These are phyloP conservation scores for Malacoctenus gilli DNA, from an alignment of 2,797 vertebrate species.

Conservation along the genomic window DNA sequence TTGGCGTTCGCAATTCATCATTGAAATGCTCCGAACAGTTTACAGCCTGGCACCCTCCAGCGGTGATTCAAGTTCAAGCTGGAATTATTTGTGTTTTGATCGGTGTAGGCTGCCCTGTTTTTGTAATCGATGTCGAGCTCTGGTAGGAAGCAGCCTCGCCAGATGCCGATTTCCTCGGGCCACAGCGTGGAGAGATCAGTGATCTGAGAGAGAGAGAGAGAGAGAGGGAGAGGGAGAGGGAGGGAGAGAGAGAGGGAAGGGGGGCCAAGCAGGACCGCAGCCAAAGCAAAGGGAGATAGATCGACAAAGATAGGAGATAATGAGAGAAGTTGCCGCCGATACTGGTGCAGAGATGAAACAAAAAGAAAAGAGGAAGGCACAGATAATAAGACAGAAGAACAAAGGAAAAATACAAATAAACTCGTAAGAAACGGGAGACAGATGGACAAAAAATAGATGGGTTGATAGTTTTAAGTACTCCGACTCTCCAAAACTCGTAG, in stretches of 20 bases:
- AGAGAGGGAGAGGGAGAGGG: conserved; percentile 16
- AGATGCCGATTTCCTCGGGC: conserved; percentile 24
- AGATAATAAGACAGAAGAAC: conserved; percentile 22
- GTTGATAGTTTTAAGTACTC: conserved; percentile 13
- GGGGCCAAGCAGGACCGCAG: conserved; percentile 37
- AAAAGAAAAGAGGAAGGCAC: conserved; percentile 4
- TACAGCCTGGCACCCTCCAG: neutral
- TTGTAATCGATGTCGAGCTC: conserved; percentile 43
- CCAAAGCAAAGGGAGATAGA: conserved; percentile 43
- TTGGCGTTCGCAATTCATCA: conserved; percentile 11
- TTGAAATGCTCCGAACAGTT: conserved; percentile 2
- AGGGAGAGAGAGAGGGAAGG: conserved; percentile 36
- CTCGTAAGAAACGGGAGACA: neutral
- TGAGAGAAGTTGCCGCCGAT: conserved; percentile 45
- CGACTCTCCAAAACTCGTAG: too few relatives aligned
- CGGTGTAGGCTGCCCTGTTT: conserved; percentile 7
- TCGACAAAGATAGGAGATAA: conserved; percentile 39
- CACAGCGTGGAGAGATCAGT: conserved; percentile 23
- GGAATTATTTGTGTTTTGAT: conserved; percentile 19
- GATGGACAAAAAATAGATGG: conserved; percentile 3
- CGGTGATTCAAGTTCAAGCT: conserved; percentile 16
- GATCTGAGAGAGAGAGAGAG: conserved; percentile 32
- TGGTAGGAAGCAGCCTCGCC: conserved; percentile 37
- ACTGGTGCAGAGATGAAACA: conserved; percentile 17
- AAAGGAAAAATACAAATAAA: conserved; percentile 15